phyloP scores from a whole-genome alignment of 2,888 invertebrate genomes.

The Agonopterix arenella region DNA sequence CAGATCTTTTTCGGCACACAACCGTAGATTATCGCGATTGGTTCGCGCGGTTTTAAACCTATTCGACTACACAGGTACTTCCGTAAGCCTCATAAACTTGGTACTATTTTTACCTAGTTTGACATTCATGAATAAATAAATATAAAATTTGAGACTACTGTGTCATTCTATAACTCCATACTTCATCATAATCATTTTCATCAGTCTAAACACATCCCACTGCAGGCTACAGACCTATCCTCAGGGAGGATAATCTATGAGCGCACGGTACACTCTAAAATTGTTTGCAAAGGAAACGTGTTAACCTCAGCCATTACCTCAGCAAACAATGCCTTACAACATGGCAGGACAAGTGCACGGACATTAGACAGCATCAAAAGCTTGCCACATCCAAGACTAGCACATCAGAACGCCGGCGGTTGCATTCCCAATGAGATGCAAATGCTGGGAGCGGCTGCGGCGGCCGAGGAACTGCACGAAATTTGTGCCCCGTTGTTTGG shows the following conservation, averaged over 20 bases:
- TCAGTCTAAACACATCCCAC: too few relatives aligned
- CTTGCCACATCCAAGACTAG: background rate
- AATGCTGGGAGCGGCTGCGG: conserved; percentile 11
- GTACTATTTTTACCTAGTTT: too few relatives aligned
- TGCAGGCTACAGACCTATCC: background rate
- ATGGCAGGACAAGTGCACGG: background rate
- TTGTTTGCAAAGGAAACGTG: background rate
- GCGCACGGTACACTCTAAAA: background rate
- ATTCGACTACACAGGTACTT: too few relatives aligned
- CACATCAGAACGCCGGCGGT: background rate
- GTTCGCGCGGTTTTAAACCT: too few relatives aligned
- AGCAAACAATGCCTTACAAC: background rate
- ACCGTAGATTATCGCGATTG: too few relatives aligned
- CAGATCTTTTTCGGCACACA: too few relatives aligned
- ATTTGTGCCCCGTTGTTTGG: conserved; percentile 5
- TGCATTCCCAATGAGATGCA: conserved; percentile 18
- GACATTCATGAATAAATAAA: too few relatives aligned
- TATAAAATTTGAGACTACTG: too few relatives aligned
- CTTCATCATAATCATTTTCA: too few relatives aligned
- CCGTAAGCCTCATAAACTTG: too few relatives aligned
- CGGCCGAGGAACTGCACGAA: conserved; percentile 1
- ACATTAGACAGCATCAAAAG: background rate
- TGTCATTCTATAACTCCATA: too few relatives aligned
- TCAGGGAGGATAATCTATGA: background rate
- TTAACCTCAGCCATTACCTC: background rate